Conservation (phyloP, 2,797 vertebrate species). For the Clarias pachynema region DNA sequence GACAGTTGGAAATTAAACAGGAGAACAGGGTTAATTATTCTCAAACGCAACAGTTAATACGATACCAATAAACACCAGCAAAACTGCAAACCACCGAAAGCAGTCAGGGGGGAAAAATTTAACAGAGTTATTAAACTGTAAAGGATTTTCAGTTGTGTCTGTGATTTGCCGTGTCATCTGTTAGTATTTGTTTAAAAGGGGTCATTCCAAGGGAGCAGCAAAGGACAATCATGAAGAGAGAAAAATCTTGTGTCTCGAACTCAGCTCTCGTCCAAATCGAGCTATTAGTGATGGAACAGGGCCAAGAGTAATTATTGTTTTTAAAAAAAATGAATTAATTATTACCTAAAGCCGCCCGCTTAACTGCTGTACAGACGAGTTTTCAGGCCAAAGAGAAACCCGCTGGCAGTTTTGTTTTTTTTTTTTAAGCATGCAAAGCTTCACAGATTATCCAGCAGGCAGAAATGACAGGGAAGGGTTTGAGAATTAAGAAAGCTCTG, state of each 20-base stretch:
- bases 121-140: constrained; percentile 54
- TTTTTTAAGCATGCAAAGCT: constrained; percentile 80
- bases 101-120: constrained; percentile 39
- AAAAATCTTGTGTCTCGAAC: constrained; percentile 12
- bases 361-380: constrained; percentile 69
- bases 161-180: constrained; percentile 51
- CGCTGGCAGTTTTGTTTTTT: constrained; percentile 47
- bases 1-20: constrained; percentile 66
- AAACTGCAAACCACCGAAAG: constrained; percentile 53
- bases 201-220: constrained; percentile 53
- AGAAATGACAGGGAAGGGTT: constrained; percentile 67
- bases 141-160: constrained; percentile 56
- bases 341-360: neutral
- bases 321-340: neutral
- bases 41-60: constrained; percentile 36
- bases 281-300: constrained; percentile 39
- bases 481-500: constrained; percentile 79
- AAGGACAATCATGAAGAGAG: constrained; percentile 53
- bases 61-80: constrained; percentile 39
- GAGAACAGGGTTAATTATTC: constrained; percentile 73
- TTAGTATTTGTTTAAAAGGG: constrained; percentile 70
- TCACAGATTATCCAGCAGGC: constrained; percentile 75
- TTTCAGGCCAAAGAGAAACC: constrained; percentile 69
- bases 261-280: constrained; percentile 56
- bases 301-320: neutral